These are phyloP conservation scores for Latheticus oryzae DNA, from an alignment of 2,888 invertebrate species.

Conservation along the genomic window DNA sequence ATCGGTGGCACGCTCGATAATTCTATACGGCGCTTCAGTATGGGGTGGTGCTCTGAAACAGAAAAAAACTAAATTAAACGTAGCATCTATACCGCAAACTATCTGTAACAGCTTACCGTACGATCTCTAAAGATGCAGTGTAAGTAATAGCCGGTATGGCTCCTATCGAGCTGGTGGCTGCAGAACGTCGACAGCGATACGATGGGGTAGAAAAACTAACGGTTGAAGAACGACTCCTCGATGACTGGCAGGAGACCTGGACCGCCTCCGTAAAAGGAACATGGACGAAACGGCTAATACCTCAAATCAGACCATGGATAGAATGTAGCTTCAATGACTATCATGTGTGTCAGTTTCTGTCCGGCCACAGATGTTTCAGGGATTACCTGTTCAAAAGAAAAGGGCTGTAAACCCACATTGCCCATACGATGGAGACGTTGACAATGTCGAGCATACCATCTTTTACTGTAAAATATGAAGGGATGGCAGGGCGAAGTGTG, in stretches of 20 bases:
- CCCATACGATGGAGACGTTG: neutral
- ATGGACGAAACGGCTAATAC: neutral
- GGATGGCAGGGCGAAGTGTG: neutral
- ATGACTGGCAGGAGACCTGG: too few species aligned
- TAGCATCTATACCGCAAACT: too few species aligned
- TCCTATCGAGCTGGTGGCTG: conserved; percentile 1
- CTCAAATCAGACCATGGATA: neutral
- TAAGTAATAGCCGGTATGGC: conserved; percentile 4
- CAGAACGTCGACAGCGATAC: too few species aligned
- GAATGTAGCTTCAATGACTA: neutral
- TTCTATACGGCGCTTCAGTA: neutral
- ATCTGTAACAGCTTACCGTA: neutral
- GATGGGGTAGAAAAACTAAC: too few species aligned
- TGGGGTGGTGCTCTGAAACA: conserved; percentile 1
- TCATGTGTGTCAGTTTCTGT: neutral
- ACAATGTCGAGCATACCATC: neutral
- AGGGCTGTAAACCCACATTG: neutral
- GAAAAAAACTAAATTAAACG: too few species aligned
- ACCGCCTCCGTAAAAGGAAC: too few species aligned
- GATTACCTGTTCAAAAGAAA: neutral
- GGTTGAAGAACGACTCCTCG: too few species aligned
- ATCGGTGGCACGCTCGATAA: neutral
- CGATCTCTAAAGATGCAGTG: neutral
- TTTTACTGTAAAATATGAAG: neutral
- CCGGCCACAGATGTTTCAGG: conserved; percentile 2